These are phyloP conservation scores for Lingula anatina DNA, from an alignment of 2,888 invertebrate species.

Conservation along the genomic window DNA sequence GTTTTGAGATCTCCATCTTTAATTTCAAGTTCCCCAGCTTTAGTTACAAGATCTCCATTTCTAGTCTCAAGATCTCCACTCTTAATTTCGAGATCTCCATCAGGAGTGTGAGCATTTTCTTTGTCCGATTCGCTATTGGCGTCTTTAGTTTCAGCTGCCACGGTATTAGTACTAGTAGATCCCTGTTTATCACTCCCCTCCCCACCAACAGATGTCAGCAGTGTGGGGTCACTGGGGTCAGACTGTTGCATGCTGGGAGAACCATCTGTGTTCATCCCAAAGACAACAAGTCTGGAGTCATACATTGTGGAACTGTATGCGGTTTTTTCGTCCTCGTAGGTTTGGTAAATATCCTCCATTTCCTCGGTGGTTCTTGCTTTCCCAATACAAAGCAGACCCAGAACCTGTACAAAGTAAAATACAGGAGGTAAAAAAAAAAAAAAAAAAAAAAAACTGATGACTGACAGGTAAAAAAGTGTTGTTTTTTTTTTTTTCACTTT, in stretches of 20 bases:
- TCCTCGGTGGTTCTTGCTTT: conserved; percentile 33
- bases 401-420: no score
- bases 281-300: conserved; percentile 47
- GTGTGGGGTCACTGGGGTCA: neutral
- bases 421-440: no score
- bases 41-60: no score
- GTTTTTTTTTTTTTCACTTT: no score
- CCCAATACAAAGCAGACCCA: conserved; percentile 78
- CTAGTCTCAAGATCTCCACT: no score
- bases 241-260: no score
- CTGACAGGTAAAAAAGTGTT: no score
- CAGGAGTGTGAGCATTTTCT: no score
- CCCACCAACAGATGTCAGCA: neutral
- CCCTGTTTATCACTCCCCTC: neutral
- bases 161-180: neutral
- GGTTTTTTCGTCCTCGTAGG: conserved; percentile 35
- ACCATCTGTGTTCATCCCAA: conserved; percentile 43
- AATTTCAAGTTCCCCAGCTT: no score
- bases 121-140: neutral
- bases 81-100: no score
- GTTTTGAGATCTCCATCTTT: no score
- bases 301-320: conserved; percentile 41
- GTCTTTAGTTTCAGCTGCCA: neutral
- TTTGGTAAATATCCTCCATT: conserved; percentile 36
- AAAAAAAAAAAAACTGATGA: no score